These are phyloP conservation scores for Lapara coniferarum DNA, from an alignment of 2,888 invertebrate species.

Conservation along the genomic window DNA sequence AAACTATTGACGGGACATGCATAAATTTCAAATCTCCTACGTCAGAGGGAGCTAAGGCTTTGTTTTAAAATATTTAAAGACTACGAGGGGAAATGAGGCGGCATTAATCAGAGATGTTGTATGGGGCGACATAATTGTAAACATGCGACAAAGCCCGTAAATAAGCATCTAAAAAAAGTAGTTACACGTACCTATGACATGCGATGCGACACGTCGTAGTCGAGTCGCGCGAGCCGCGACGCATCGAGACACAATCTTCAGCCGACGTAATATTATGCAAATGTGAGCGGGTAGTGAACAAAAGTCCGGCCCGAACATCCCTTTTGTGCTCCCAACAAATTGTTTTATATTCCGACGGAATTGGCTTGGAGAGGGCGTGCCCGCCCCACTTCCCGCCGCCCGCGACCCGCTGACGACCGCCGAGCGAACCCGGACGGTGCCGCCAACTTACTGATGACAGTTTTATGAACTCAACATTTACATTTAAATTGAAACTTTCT, in stretches of 20 bases:
- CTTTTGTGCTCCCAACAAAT: conserved; percentile 56
- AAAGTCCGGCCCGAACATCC: conserved; percentile 49
- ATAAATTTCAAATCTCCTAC: too few species aligned
- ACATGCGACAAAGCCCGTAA: too few species aligned
- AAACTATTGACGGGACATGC: too few species aligned
- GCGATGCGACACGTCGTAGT: too few species aligned
- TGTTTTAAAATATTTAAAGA: too few species aligned
- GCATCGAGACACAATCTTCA: conserved; percentile 38
- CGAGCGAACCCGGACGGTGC: conserved; percentile 30
- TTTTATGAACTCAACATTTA: conserved; percentile 58
- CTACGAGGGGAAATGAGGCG: too few species aligned
- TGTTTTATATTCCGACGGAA: conserved; percentile 55
- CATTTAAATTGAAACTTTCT: conserved; percentile 56
- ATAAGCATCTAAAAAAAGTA: too few species aligned
- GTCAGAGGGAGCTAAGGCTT: too few species aligned
- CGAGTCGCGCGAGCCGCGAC: too few species aligned
- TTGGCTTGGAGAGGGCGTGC: conserved; percentile 31
- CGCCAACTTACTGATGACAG: conserved; percentile 51
- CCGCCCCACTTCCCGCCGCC: conserved; percentile 1
- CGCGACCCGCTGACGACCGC: background rate
- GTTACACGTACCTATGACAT: background rate
- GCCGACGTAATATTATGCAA: conserved; percentile 51
- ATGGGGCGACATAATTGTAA: too few species aligned
- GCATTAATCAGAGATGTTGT: too few species aligned
- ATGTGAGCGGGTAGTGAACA: conserved; percentile 53